These are phyloP conservation scores for Penaeus monodon DNA, from an alignment of 2,888 invertebrate species.

Conservation along the genomic window DNA sequence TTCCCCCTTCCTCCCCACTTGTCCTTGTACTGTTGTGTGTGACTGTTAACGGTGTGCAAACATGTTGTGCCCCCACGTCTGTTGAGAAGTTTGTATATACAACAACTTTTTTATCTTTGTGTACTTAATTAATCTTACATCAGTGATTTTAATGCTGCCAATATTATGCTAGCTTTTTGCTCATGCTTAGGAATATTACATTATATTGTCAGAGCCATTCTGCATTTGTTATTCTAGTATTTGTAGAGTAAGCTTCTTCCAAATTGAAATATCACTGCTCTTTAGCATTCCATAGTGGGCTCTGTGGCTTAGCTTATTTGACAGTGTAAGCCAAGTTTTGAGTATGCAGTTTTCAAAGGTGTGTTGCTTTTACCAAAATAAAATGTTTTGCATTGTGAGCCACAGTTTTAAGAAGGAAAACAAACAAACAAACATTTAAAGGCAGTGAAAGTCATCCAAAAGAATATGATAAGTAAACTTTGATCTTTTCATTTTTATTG, in stretches of 20 bases:
- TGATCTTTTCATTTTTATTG: constrained; percentile 30
- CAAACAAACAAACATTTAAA: too few relatives aligned
- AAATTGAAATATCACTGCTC: constrained; percentile 35
- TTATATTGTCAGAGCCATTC: constrained; percentile 41
- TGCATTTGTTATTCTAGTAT: constrained; percentile 34
- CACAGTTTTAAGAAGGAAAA: constrained; percentile 18
- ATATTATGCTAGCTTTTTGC: constrained; percentile 51
- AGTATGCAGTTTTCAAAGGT: constrained; percentile 31
- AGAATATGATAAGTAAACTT: not conserved
- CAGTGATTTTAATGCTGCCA: constrained; percentile 48
- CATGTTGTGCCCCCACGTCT: constrained; percentile 38
- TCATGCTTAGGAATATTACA: constrained; percentile 45
- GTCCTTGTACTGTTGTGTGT: constrained; percentile 55
- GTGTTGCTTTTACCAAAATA: constrained; percentile 42
- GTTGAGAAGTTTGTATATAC: constrained; percentile 50
- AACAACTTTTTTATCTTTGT: constrained; percentile 34
- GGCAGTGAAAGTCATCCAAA: constrained; percentile 28
- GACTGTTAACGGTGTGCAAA: constrained; percentile 54
- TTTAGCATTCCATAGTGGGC: constrained; percentile 52
- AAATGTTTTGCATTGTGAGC: constrained; percentile 27
- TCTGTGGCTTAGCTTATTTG: constrained; percentile 38
- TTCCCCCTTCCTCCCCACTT: constrained; percentile 27
- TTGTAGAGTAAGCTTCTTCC: constrained; percentile 41
- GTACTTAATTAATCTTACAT: constrained; percentile 43
- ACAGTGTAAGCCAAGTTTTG: constrained; percentile 25